Evolutionary conservation across 53 echinoderm and acorn worm species (phyloP), one percentile per base, ranked within the genome.

Genomic region (Paelopatides confundens): DNA sequence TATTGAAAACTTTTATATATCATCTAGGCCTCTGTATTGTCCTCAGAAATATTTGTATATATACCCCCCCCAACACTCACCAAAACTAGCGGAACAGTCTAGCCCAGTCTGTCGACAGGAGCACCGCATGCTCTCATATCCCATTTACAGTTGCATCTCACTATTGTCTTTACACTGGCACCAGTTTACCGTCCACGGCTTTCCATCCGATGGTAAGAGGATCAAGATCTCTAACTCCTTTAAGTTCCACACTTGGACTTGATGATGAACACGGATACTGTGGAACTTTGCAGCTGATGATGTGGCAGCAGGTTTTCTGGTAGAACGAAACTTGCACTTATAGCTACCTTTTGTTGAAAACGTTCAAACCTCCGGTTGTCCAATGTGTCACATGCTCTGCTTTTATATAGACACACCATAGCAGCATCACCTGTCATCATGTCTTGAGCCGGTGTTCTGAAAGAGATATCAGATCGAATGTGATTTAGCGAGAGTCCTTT

Each of bases 401-500:
- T 83, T 31, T 33, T 50, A 38, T 83, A 83, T 18, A 89, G 23
- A 14, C 6, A 89, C 8, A 89, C 58, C 10, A 89, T 28, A 31
- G 71, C 68, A 15, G 5, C 18, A 37, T 89, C 82, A 50, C 89
- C 89, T 3, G 89, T 71, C 31, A 2, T 69, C 82, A 29, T 71
- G 26, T 48, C 49, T 7, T 87, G 65, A 14, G 87, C 79, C 3
- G 87, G 79, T 63, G 69, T 15, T 5, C 63, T 62, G 77, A 93
- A 90, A 30, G 15, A 27, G 9, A 15, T 79, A 63, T 86, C 65
- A 2, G 15, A 85, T 10, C 5, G 35, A 14, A 86, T 40, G 21
- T 69, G 4, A 66, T 85, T 92, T 31, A 92, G 77, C 17, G 89
- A n/a, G 35, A 81, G 30, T 13, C 89, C 89, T 69, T 93, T 93